Conservation (phyloP, 2,797 vertebrate species). For the Channa striata region DNA sequence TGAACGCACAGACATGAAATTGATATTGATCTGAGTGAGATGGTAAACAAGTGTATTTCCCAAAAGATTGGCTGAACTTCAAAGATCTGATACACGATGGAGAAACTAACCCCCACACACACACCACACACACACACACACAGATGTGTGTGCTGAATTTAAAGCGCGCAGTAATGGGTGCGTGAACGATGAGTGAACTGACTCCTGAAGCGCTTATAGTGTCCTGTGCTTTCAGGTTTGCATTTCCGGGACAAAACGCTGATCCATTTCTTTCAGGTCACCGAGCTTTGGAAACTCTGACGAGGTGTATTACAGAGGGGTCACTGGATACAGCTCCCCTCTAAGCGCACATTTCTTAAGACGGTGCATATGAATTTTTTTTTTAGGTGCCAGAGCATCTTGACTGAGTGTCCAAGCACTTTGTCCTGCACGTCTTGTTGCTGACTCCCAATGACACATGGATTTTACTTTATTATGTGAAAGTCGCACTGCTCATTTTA, state of each 20-base stretch:
- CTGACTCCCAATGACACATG: conserved; percentile 10
- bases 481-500: neutral
- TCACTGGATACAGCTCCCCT: conserved; percentile 29
- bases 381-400: conserved; percentile 44
- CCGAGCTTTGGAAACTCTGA: conserved; percentile 45
- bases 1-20: conserved; percentile 45
- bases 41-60: conserved; percentile 62
- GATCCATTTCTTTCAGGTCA: conserved; percentile 47
- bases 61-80: conserved; percentile 60
- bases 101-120: conserved; percentile 29
- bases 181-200: conserved; percentile 45
- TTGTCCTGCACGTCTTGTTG: conserved; percentile 11
- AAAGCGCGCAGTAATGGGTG: conserved; percentile 31
- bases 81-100: conserved; percentile 46
- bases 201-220: conserved; percentile 39
- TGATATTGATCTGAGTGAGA: conserved; percentile 60
- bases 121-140: no score
- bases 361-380: conserved; percentile 54
- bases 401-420: neutral
- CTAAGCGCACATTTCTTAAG: conserved; percentile 33
- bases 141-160: conserved; percentile 23
- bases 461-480: conserved; percentile 12
- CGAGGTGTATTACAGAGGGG: conserved; percentile 43
- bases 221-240: conserved; percentile 49
- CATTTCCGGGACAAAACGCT: conserved; percentile 30